Base-by-base conservation (phyloP, 2,797 vertebrate species). In the Melanotaenia maccullochi region DNA sequence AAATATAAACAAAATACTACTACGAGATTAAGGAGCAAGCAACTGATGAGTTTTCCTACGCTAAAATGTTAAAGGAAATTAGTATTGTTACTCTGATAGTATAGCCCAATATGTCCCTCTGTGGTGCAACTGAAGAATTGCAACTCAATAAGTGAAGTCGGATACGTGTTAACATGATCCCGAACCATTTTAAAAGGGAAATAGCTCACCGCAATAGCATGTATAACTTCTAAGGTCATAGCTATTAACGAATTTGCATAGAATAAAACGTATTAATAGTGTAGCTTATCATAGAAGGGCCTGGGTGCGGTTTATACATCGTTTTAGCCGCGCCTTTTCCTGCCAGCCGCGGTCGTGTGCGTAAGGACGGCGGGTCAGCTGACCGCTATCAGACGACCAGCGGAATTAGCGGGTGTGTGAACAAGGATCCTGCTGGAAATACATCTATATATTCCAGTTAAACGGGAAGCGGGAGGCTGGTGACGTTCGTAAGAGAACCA, bases 291-390 rank as follows among this genome's bases (percentile, higher is more conserved):
- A 44, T n/a, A 78, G 71, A 22, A 61, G 20, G 85, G 84, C 78
- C 86, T 90, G 92, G 91, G 92, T 87, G 90, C 87, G 91, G 91
- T 80, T 89, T 81, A 67, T 56, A 62, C 81, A 47, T 25, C 70
- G 69, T 42, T 74, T 49, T 84, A 82, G 90, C 91, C 93, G 89
- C 92, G 91, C 92, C 93, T 92, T 94, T 92, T 91, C 91, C 91
- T 89, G 85, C 89, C 83, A 83, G 69, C 81, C 70, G 82, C 77
- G 71, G 54, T 12, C 6, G 28, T 28, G 78, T 84, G 80, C 89
- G 89, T 89, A 47, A 84, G 57, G 82, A 87, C 90, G 90, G 80
- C 75, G 66, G 88, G 92, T 94, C 93, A 93, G 93, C 92, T 94
- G 93, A 94, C 91, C 81, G 87, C 75, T 25, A 42, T 44, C 84